Conservation (phyloP, 1,140 invertebrate genomes). For the Hydropsyche tenuis region DNA sequence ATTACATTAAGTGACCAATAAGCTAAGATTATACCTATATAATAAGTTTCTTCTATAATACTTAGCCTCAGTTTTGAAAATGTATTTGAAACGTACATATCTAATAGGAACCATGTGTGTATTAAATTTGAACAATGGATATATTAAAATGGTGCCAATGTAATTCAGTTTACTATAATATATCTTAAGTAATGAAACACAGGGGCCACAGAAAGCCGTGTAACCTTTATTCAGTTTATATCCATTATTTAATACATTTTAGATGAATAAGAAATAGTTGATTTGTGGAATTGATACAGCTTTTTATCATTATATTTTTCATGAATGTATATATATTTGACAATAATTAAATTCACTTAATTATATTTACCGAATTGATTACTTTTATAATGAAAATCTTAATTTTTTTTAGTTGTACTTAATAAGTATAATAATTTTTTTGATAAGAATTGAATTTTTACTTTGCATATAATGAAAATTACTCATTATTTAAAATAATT, state of each 20-base stretch:
- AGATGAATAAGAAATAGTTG: too few relatives aligned
- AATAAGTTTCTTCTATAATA: conserved; percentile 3
- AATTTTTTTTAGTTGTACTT: too few relatives aligned
- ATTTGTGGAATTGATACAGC: background rate
- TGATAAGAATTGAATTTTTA: too few relatives aligned
- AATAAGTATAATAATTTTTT: too few relatives aligned
- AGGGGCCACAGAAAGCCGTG: too few relatives aligned
- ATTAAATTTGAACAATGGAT: background rate
- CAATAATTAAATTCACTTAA: conserved; percentile 20
- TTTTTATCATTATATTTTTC: background rate
- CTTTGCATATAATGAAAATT: too few relatives aligned
- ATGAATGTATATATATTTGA: background rate
- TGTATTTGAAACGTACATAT: background rate
- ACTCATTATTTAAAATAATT: too few relatives aligned
- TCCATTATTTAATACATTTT: too few relatives aligned
- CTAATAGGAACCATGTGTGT: background rate
- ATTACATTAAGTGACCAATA: conserved; percentile 25
- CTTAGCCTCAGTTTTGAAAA: background rate
- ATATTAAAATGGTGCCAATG: background rate
- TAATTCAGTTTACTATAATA: background rate
- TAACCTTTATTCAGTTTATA: too few relatives aligned
- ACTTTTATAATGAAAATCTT: too few relatives aligned
- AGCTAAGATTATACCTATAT: background rate
- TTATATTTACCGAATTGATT: background rate
- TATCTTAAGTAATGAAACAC: background rate